Conservation (phyloP, 2,888 invertebrate species). For the Drosophila multiciliata region DNA sequence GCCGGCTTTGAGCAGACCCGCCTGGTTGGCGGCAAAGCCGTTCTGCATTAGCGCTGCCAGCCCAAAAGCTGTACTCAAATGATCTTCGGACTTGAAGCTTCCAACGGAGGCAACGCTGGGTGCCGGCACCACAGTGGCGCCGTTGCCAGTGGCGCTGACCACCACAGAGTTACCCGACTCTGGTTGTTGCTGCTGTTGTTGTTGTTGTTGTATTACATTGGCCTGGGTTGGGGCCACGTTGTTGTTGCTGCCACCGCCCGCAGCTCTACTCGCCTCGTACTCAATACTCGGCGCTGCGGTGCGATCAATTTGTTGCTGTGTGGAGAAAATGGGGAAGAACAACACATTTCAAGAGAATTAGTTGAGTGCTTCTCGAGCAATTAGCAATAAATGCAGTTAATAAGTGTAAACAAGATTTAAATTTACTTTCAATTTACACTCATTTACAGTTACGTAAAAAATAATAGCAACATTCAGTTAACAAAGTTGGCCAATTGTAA, state of each 20-base stretch:
- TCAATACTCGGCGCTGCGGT: slow-evolving; percentile 85
- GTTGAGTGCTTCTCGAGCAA: neutral
- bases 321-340: neutral
- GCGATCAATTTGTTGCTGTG: slow-evolving; percentile 84
- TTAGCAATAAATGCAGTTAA: neutral
- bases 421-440: neutral
- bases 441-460: neutral
- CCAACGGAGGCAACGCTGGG: slow-evolving; percentile 71
- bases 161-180: slow-evolving; percentile 74
- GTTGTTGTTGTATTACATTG: slow-evolving; percentile 72
- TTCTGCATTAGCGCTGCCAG: slow-evolving; percentile 90
- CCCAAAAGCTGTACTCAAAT: slow-evolving; percentile 90
- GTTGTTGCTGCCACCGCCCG: slow-evolving; percentile 64
- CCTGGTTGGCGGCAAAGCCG: slow-evolving; percentile 85
- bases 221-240: slow-evolving; percentile 71
- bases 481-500: neutral
- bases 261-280: slow-evolving; percentile 82
- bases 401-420: neutral
- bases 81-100: slow-evolving; percentile 89
- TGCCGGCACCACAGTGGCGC: slow-evolving; percentile 69
- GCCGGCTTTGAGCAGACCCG: slow-evolving; percentile 70
- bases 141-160: slow-evolving; percentile 74
- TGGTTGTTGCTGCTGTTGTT: slow-evolving; percentile 67
- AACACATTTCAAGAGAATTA: neutral
- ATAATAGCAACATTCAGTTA: neutral